Conservation (phyloP, 2,797 vertebrate genomes). For the Mus caroli region DNA sequence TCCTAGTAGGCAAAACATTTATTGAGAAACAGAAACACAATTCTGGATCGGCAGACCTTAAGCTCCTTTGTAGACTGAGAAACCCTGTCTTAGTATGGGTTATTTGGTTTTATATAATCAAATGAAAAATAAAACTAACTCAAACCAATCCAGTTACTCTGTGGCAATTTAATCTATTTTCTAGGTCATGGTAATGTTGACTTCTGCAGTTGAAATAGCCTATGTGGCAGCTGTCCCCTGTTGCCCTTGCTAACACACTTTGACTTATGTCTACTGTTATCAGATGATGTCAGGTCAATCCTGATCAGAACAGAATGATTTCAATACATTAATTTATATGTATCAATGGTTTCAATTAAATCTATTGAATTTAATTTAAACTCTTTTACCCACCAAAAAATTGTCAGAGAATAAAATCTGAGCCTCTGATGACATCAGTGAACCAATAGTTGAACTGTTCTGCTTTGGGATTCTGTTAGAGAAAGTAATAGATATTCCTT, state of each 20-base stretch:
- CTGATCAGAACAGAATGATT: background rate
- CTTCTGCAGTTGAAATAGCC: background rate
- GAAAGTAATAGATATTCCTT: background rate
- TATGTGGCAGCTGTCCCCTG: background rate
- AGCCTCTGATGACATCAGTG: background rate
- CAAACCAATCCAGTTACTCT: background rate
- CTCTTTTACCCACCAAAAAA: background rate
- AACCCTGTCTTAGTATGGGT: background rate
- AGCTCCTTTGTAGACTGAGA: background rate
- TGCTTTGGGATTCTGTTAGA: background rate
- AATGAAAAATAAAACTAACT: background rate
- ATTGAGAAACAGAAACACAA: background rate
- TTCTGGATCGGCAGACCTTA: background rate
- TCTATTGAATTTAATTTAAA: background rate
- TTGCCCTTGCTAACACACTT: background rate
- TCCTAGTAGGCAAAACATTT: background rate
- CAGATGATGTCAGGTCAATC: background rate
- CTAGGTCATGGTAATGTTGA: background rate
- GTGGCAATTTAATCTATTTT: background rate
- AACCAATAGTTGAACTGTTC: background rate
- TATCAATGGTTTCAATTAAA: background rate
- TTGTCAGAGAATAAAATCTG: background rate
- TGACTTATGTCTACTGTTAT: background rate
- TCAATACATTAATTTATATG: background rate
- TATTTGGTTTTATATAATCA: background rate